Evolutionary conservation across 2,888 invertebrate species (phyloP).

Genomic region (Oxycera nigricornis): DNA sequence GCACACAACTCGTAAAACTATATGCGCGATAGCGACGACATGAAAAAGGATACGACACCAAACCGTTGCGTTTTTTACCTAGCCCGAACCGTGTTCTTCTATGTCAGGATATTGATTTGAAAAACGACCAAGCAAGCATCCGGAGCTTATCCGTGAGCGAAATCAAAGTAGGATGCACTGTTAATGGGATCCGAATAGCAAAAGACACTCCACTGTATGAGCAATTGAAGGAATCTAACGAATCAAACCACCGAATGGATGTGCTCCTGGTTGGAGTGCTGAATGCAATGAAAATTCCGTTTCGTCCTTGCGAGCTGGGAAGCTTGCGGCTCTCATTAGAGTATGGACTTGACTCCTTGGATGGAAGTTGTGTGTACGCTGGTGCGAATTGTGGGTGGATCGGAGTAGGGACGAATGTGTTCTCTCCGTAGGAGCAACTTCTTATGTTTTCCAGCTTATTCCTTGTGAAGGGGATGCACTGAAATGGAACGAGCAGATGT

Average conservation of each 20-base stretch:
- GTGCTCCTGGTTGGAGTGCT: slow-evolving; percentile 40
- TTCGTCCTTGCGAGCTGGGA: slow-evolving; percentile 24
- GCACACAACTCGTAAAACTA: slow-evolving; percentile 18
- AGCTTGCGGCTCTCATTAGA: not conserved
- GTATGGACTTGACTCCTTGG: slow-evolving; percentile 5
- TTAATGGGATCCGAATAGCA: not conserved
- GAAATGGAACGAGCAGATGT: slow-evolving; percentile 9
- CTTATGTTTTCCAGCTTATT: slow-evolving; percentile 1
- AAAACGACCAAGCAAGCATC: not conserved
- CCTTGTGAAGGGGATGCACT: not conserved
- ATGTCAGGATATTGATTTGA: slow-evolving; percentile 20
- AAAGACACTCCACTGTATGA: not conserved
- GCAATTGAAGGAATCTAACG: slow-evolving; percentile 16
- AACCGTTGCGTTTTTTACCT: slow-evolving; percentile 2
- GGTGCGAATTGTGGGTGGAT: not conserved
- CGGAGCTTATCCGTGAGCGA: not conserved
- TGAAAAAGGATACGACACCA: not conserved
- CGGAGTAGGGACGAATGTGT: not conserved
- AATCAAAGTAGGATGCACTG: not conserved
- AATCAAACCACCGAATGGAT: slow-evolving; percentile 36
- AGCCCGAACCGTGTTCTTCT: not conserved
- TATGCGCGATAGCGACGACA: not conserved
- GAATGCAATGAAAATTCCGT: slow-evolving; percentile 40
- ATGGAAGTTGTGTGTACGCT: slow-evolving; percentile 15
- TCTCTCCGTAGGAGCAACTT: not conserved